Conservation (phyloP, 1,140 invertebrate species). For the Drosophila mayri region DNA sequence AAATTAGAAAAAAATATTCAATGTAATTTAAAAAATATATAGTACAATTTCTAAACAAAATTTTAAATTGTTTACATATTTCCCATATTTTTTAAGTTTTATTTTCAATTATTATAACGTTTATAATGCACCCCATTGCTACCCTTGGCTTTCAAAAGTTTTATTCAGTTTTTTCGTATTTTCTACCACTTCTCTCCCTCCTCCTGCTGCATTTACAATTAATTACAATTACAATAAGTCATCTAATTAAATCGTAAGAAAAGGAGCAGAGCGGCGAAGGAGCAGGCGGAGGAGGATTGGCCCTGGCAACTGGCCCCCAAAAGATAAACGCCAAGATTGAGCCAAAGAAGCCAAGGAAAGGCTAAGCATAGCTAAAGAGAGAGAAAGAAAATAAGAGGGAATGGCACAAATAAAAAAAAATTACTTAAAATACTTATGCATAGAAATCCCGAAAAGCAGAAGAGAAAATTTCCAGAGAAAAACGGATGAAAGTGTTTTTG, state of each 20-base stretch:
- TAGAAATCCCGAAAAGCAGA: slow-evolving; percentile 23
- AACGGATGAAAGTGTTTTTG: slow-evolving; percentile 85
- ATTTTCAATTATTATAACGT: neutral
- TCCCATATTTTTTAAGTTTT: rapidly evolving
- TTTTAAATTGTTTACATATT: neutral
- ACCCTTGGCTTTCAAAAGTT: neutral
- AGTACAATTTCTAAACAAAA: neutral
- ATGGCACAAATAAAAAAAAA: slow-evolving; percentile 47
- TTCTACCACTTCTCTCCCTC: neutral
- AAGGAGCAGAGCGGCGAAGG: neutral
- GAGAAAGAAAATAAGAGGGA: slow-evolving; percentile 2
- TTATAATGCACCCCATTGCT: neutral
- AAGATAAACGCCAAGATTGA: slow-evolving; percentile 45
- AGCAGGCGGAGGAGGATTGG: neutral
- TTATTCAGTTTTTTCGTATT: neutral
- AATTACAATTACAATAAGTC: slow-evolving; percentile 85
- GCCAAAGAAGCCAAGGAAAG: slow-evolving; percentile 22
- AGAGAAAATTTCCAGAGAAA: slow-evolving; percentile 77
- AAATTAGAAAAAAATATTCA: too few relatives aligned
- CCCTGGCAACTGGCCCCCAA: slow-evolving; percentile 46
- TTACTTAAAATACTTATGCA: slow-evolving; percentile 69
- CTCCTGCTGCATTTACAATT: slow-evolving; percentile 47
- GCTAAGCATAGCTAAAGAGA: neutral
- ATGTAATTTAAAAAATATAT: neutral
- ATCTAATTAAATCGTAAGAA: slow-evolving; percentile 74